Conservation (phyloP, 1,140 invertebrate genomes). For the Lepidostoma basale region DNA sequence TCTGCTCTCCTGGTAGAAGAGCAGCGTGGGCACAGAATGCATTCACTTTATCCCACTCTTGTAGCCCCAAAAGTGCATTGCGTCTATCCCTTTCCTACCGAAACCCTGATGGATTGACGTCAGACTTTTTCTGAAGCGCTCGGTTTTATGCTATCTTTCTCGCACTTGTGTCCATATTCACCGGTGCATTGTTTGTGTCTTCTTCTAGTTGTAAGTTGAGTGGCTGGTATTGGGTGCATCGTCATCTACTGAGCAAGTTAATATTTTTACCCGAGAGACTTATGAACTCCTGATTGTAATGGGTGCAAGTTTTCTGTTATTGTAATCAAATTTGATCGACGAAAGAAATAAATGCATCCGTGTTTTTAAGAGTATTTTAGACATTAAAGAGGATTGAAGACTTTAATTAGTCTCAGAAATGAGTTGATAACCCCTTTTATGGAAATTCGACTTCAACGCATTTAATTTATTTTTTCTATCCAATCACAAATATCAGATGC, state of each 20-base stretch:
- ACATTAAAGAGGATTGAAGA: too few species aligned
- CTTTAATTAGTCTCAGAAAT: too few species aligned
- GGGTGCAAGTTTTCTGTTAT: conserved; percentile 25
- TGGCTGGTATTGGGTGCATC: neutral
- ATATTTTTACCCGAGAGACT: neutral
- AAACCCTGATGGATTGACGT: conserved; percentile 1
- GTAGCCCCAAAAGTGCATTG: conserved; percentile 34
- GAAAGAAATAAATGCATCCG: neutral
- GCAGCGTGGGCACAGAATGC: conserved; percentile 36
- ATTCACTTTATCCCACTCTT: conserved; percentile 29
- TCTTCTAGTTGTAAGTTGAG: conserved; percentile 13
- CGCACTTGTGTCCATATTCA: neutral
- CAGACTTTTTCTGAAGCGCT: neutral
- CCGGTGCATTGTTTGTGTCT: conserved; percentile 28
- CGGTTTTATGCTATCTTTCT: conserved; percentile 18
- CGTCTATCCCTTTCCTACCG: conserved; percentile 27
- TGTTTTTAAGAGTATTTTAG: too few species aligned
- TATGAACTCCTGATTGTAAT: conserved; percentile 21
- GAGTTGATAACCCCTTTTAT: too few species aligned
- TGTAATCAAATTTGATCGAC: conserved; percentile 22
- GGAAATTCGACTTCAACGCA: too few species aligned
- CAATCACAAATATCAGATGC: too few species aligned
- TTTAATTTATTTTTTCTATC: too few species aligned
- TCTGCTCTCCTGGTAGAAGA: conserved; percentile 35
- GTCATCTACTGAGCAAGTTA: neutral